phyloP scores from a whole-genome alignment of 2,888 invertebrate genomes.

The Dryobotodes eremita region DNA sequence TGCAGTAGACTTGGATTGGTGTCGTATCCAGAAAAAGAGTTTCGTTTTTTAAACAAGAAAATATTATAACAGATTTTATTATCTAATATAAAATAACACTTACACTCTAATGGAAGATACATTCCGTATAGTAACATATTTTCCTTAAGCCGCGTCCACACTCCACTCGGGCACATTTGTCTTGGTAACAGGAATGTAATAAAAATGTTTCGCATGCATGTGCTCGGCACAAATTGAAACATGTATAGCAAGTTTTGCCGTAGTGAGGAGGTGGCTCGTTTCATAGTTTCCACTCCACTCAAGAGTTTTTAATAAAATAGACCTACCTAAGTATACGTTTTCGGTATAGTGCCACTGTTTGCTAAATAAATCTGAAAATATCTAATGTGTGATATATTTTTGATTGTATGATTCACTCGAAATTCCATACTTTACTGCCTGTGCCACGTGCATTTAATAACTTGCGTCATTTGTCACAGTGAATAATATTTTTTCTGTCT shows the following conservation, averaged over 20 bases:
- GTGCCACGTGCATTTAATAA: not conserved
- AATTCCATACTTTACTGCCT: not conserved
- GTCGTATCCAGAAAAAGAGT: not conserved
- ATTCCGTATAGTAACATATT: not conserved
- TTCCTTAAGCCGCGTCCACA: not conserved
- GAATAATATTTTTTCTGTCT: no score
- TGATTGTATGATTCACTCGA: conserved; percentile 17
- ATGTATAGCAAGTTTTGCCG: not conserved
- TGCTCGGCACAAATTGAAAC: not conserved
- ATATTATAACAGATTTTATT: conserved; percentile 18
- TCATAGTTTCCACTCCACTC: not conserved
- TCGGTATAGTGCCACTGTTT: not conserved
- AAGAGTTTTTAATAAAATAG: not conserved
- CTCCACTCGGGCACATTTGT: not conserved
- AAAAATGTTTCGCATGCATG: not conserved
- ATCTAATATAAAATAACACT: conserved; percentile 27
- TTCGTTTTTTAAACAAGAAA: not conserved
- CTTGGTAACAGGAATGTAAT: conserved; percentile 18
- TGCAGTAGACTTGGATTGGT: not conserved
- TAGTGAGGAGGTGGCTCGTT: not conserved
- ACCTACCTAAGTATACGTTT: not conserved
- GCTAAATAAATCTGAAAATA: not conserved
- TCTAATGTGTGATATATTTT: not conserved
- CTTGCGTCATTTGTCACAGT: not conserved
- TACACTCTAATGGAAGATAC: conserved; percentile 19